Conservation (phyloP, 2,113 vertebrate species). For the Campylorhamphus procurvoides region DNA sequence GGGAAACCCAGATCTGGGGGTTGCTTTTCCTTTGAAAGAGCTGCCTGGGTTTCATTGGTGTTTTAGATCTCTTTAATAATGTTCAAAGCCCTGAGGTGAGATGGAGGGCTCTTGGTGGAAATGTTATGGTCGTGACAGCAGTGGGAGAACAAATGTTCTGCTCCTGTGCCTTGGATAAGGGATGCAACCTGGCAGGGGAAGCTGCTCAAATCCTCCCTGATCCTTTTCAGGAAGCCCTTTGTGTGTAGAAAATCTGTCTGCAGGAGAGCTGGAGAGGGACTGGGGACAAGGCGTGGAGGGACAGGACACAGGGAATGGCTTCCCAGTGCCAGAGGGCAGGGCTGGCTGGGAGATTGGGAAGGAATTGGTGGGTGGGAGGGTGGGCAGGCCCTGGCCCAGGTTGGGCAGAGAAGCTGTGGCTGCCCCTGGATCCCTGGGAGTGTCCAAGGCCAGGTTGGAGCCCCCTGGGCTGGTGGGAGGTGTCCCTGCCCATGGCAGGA, state of each 20-base stretch:
- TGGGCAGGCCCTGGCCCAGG: background rate
- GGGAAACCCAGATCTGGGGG: background rate
- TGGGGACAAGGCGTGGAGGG: background rate
- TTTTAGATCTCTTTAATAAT: background rate
- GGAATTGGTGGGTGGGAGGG: fast-evolving
- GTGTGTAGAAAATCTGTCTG: background rate
- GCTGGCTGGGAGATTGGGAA: fast-evolving
- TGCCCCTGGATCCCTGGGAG: background rate
- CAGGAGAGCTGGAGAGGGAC: background rate
- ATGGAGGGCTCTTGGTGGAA: background rate
- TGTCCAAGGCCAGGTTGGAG: background rate
- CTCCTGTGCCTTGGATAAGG: fast-evolving
- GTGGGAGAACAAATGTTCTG: background rate
- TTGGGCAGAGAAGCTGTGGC: background rate
- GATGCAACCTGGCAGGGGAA: background rate
- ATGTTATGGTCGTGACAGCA: background rate
- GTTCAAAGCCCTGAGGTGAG: background rate
- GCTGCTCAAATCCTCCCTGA: background rate
- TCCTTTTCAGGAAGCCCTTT: background rate
- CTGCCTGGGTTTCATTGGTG: background rate
- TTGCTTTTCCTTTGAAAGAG: background rate
- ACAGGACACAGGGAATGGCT: background rate
- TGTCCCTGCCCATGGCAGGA: background rate
- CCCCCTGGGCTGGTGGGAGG: fast-evolving
- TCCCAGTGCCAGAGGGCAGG: background rate